Percentiles rank a stretch among this genome's conserved stretches.
Conservation (phyloP, 2,797 vertebrate species). For the Diplodus sargus region DNA sequence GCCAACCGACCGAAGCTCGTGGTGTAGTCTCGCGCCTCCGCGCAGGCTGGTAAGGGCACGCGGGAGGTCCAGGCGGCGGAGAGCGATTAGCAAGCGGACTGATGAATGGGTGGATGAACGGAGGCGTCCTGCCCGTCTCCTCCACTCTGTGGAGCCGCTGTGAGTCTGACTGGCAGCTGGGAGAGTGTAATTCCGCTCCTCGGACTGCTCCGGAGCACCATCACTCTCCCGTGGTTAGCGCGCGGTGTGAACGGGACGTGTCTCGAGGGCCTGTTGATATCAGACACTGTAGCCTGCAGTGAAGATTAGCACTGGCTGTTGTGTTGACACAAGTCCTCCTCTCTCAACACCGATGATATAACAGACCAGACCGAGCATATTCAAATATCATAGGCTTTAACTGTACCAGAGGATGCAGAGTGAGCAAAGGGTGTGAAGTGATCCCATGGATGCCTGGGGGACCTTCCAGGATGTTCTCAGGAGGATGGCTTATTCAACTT, state of each 20-base stretch:
- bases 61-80: slow-evolving; percentile 71
- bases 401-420: not conserved
- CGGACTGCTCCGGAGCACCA: slow-evolving; percentile 44
- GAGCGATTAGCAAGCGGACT: slow-evolving; percentile 41
- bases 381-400: not conserved
- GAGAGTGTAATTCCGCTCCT: slow-evolving; percentile 32
- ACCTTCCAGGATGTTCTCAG: slow-evolving; percentile 26
- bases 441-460: slow-evolving; percentile 5
- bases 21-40: slow-evolving; percentile 64
- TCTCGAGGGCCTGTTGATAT: slow-evolving; percentile 67
- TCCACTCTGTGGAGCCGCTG: slow-evolving; percentile 41
- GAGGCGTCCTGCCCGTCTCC: slow-evolving; percentile 60
- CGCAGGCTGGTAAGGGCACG: slow-evolving; percentile 54
- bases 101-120: slow-evolving; percentile 59
- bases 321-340: slow-evolving; percentile 51
- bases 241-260: slow-evolving; percentile 49
- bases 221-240: slow-evolving; percentile 47
- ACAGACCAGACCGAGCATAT: not conserved
- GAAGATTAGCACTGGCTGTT: slow-evolving; percentile 37
- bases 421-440: not conserved
- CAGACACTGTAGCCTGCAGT: slow-evolving; percentile 43
- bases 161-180: slow-evolving; percentile 51
- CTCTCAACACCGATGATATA: slow-evolving; percentile 17
- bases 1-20: slow-evolving; percentile 44
- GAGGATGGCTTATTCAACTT: not conserved